phyloP scores from a whole-genome alignment of 2,113 vertebrate genomes.

The Zosterops pallidus region DNA sequence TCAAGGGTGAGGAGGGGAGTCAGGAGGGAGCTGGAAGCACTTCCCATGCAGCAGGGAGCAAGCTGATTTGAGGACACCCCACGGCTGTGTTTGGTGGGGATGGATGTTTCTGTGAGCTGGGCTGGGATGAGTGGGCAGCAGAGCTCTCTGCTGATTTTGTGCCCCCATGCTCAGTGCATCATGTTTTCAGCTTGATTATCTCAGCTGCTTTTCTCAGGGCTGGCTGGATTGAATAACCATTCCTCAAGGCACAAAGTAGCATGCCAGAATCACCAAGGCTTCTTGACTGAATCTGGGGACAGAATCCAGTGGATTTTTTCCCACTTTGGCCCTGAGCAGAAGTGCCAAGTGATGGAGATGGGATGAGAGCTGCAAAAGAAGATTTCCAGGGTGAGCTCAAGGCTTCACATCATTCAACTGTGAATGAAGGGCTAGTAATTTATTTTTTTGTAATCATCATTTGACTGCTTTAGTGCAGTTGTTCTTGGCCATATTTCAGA shows the following conservation, averaged over 20 bases:
- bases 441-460: background rate
- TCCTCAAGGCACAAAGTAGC: background rate
- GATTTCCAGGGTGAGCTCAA: background rate
- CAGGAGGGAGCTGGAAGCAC: background rate
- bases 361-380: background rate
- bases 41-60: background rate
- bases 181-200: background rate
- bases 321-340: background rate
- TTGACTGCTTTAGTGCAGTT: slow-evolving; percentile 7
- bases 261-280: background rate
- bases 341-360: background rate
- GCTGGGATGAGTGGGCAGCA: background rate
- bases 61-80: fast-evolving
- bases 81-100: fast-evolving
- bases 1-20: background rate
- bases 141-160: background rate
- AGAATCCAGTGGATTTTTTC: background rate
- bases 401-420: background rate
- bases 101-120: fast-evolving
- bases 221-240: background rate
- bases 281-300: background rate
- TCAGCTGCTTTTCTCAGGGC: background rate
- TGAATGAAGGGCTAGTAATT: background rate
- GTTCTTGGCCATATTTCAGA: background rate
- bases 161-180: background rate